Percentiles rank a stretch among this genome's conserved stretches.
phyloP scores from a whole-genome alignment of 1,140 invertebrate genomes.

The Diuraphis noxia region DNA sequence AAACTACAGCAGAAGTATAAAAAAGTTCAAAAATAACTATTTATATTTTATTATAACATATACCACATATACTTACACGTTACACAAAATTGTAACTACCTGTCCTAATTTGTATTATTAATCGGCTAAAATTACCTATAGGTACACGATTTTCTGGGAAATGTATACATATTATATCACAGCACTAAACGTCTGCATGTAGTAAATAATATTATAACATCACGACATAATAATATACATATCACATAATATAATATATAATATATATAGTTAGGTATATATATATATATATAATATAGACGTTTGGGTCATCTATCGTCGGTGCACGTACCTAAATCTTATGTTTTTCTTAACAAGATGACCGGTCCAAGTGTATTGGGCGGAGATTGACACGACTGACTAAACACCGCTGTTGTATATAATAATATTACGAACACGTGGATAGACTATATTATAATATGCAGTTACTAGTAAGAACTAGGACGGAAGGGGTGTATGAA shows the following conservation, averaged over 20 bases:
- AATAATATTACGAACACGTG: neutral
- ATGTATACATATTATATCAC: too few relatives aligned
- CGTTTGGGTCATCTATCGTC: neutral
- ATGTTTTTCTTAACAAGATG: neutral
- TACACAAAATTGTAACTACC: too few relatives aligned
- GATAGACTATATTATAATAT: neutral
- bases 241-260: neutral
- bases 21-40: too few relatives aligned
- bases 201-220: neutral
- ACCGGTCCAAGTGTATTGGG: neutral
- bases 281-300: too few relatives aligned
- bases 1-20: neutral
- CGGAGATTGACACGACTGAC: constrained; percentile 22
- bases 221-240: neutral
- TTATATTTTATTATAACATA: too few relatives aligned
- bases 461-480: neutral
- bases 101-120: neutral
- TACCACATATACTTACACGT: too few relatives aligned
- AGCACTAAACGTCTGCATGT: neutral
- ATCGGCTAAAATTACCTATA: too few relatives aligned
- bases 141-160: too few relatives aligned
- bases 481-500: neutral
- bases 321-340: neutral
- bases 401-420: neutral
- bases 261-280: neutral